Conservation (phyloP, 37 sponge, comb jelly and placozoan genomes). For the Amphimedon queenslandica region DNA sequence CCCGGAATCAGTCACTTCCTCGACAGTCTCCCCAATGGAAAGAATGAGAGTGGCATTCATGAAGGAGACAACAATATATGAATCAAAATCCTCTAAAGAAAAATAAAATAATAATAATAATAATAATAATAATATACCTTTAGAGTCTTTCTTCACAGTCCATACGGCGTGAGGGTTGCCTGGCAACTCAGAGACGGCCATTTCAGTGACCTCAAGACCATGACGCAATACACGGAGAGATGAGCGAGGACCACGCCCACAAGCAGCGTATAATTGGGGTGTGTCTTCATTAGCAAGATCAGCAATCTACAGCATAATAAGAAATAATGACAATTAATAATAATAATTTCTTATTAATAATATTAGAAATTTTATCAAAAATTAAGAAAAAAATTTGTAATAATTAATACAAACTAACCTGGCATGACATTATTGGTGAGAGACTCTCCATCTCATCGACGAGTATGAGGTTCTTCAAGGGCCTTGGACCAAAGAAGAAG, state of each 20-base stretch:
- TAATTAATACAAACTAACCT: conserved; percentile 47
- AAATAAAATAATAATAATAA: background rate
- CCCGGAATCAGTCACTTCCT: conserved; percentile 97
- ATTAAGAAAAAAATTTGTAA: too few relatives aligned
- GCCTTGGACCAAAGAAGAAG: conserved; percentile 92
- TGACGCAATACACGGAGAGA: conserved; percentile 91
- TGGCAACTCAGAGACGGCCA: conserved; percentile 99
- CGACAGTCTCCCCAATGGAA: conserved; percentile 98
- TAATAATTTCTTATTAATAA: background rate
- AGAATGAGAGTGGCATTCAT: conserved; percentile 97
- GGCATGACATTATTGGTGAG: conserved; percentile 81
- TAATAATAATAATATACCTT: conserved; percentile 36
- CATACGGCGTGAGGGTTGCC: conserved; percentile 98
- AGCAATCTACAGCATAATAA: conserved; percentile 54
- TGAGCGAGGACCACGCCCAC: conserved; percentile 99
- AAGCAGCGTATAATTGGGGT: conserved; percentile 93
- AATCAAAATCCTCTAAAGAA: conserved; percentile 85
- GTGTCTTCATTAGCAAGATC: conserved; percentile 96
- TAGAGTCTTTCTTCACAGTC: conserved; percentile 82
- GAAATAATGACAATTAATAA: background rate
- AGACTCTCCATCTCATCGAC: conserved; percentile 95
- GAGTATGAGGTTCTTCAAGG: conserved; percentile 86
- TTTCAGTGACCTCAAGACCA: conserved; percentile 97
- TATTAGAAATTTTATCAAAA: too few relatives aligned
- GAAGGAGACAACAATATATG: conserved; percentile 97